Evolutionary conservation across 2,888 invertebrate species (phyloP).

Genomic region (Cosmia trapezina): DNA sequence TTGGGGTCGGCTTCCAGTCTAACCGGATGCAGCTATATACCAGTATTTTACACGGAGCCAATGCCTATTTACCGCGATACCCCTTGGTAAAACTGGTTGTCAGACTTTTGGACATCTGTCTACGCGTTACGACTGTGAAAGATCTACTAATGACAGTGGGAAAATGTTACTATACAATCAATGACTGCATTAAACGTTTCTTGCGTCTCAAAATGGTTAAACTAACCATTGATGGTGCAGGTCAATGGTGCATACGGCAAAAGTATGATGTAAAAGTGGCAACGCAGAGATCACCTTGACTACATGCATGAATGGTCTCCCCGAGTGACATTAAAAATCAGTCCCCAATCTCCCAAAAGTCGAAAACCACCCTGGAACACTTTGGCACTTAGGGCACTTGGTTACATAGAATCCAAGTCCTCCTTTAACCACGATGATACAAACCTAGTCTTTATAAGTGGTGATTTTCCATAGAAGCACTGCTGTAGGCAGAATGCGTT

Average conservation of each 20-base stretch:
- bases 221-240: too few relatives aligned
- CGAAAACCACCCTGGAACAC: not conserved
- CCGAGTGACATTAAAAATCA: not conserved
- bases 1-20: not conserved
- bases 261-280: too few relatives aligned
- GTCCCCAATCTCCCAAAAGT: not conserved
- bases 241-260: too few relatives aligned
- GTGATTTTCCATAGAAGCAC: not conserved
- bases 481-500: not conserved
- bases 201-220: not conserved
- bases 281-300: not conserved
- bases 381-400: not conserved
- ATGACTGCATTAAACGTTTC: not conserved
- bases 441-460: not conserved
- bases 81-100: not conserved
- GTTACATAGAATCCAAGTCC: not conserved
- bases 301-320: not conserved
- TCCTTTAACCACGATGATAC: not conserved
- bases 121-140: not conserved
- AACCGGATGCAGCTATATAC: not conserved
- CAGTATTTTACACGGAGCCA: not conserved
- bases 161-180: not conserved
- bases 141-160: not conserved
- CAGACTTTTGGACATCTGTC: not conserved
- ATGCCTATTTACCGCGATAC: not conserved